These are phyloP conservation scores for Neodon shergylaensis DNA, from an alignment of 2,113 vertebrate species.

Conservation along the genomic window DNA sequence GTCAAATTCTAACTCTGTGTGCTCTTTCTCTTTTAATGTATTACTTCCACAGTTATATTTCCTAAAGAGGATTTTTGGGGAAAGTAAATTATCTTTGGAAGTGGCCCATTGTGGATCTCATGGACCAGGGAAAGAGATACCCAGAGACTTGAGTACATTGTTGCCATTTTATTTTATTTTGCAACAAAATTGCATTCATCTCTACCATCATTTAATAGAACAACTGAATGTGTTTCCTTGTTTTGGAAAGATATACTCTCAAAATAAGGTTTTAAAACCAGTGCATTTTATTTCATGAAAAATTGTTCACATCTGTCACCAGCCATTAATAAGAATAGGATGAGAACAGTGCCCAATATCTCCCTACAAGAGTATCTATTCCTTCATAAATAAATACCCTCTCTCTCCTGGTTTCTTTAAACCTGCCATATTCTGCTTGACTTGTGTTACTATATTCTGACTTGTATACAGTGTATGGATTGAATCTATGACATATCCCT, in stretches of 20 bases:
- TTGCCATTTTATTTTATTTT: background rate
- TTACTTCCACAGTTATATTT: background rate
- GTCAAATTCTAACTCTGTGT: background rate
- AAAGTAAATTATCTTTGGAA: background rate
- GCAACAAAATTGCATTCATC: background rate
- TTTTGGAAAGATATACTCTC: background rate
- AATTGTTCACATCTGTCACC: background rate
- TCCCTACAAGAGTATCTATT: background rate
- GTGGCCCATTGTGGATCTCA: background rate
- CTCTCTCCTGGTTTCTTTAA: background rate
- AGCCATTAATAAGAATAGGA: background rate
- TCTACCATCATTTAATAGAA: background rate
- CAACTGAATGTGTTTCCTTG: conserved; percentile 33
- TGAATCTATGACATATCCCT: background rate
- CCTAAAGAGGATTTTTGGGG: background rate
- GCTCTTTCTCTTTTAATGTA: background rate
- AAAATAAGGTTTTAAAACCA: too few species aligned
- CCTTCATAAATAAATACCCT: background rate
- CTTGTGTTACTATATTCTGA: background rate
- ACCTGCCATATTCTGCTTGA: background rate
- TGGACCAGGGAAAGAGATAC: background rate
- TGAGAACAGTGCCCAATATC: too few species aligned
- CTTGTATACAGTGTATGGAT: background rate
- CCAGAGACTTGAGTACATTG: background rate
- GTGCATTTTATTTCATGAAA: background rate